Evolutionary conservation across 2,113 vertebrate species (phyloP).

Genomic region (Stegostoma tigrinum): DNA sequence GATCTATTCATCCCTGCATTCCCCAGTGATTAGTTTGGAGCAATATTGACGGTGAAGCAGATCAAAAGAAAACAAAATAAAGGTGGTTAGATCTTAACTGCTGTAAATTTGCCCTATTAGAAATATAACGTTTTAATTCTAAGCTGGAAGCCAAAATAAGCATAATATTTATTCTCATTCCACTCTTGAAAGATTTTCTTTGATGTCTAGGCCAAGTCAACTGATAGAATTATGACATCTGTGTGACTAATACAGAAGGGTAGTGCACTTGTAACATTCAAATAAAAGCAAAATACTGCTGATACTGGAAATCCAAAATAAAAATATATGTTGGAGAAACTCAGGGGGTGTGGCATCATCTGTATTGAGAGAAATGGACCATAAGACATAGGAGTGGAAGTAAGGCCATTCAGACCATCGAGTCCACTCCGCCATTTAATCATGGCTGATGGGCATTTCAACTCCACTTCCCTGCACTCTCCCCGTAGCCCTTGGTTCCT

Average conservation of each 20-base stretch:
- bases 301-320: too few relatives aligned
- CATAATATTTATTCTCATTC: neutral
- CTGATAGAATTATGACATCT: neutral
- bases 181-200: neutral
- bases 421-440: too few relatives aligned
- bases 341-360: too few relatives aligned
- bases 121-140: neutral
- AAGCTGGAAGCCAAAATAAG: neutral
- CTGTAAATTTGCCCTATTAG: neutral
- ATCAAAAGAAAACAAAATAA: neutral
- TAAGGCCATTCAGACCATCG: too few relatives aligned
- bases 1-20: neutral
- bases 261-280: neutral
- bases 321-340: too few relatives aligned
- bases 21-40: neutral
- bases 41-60: neutral
- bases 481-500: too few relatives aligned
- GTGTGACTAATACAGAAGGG: neutral
- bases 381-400: too few relatives aligned
- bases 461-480: too few relatives aligned
- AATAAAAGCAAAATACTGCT: too few relatives aligned
- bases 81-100: neutral
- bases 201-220: neutral
- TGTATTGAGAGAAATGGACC: too few relatives aligned
- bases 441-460: too few relatives aligned